These are phyloP conservation scores for Drosophila ambigua DNA, from an alignment of 1,140 invertebrate species.

Conservation along the genomic window DNA sequence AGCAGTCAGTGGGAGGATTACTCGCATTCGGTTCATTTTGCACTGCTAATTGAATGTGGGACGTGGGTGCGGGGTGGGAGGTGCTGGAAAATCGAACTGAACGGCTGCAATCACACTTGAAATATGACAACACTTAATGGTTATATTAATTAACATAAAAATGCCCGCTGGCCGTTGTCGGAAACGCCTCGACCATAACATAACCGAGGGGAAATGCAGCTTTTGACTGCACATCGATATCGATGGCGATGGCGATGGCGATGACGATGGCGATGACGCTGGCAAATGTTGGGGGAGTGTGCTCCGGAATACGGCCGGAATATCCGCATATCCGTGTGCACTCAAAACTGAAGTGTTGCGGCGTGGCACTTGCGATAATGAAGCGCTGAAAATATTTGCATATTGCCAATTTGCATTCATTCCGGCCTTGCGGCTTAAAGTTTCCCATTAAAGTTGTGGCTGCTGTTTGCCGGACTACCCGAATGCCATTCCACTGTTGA, in stretches of 20 bases:
- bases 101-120: conserved; percentile 25
- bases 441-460: conserved; percentile 4
- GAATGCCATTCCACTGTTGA: too few species aligned
- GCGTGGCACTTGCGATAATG: conserved; percentile 63
- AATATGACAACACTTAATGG: conserved; percentile 71
- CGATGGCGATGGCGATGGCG: conserved; percentile 2
- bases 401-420: conserved; percentile 49
- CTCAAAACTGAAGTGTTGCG: conserved; percentile 67
- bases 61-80: too few species aligned
- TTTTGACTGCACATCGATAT: conserved; percentile 36
- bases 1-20: conserved; percentile 28
- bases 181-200: conserved; percentile 22
- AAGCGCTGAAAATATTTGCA: conserved; percentile 54
- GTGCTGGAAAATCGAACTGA: conserved; percentile 14
- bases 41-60: conserved; percentile 26
- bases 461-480: background rate
- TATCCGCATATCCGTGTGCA: conserved; percentile 35
- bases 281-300: too few species aligned
- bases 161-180: conserved; percentile 32
- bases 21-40: conserved; percentile 39
- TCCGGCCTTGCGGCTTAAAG: conserved; percentile 30
- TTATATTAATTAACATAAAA: conserved; percentile 76
- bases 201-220: conserved; percentile 17
- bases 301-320: conserved; percentile 39
- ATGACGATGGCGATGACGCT: too few species aligned